phyloP scores from a whole-genome alignment of 2,113 vertebrate species.

The Sceloporus undulatus region DNA sequence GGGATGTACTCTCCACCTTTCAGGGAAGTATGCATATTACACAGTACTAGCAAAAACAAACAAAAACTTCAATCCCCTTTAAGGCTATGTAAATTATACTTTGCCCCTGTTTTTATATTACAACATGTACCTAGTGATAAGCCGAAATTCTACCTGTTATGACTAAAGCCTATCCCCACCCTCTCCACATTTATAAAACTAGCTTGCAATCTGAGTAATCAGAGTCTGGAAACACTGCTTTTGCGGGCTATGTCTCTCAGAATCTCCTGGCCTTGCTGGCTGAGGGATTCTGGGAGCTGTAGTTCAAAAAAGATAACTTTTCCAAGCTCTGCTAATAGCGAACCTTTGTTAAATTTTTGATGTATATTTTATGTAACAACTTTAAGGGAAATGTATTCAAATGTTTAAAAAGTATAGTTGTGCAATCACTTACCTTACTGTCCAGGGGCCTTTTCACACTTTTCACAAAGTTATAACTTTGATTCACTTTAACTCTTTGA shows the following conservation, averaged over 20 bases:
- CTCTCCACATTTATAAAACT: background rate
- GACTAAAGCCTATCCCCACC: background rate
- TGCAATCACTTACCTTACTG: too few species aligned
- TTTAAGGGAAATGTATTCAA: too few species aligned
- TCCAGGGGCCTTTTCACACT: too few species aligned
- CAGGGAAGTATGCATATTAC: background rate
- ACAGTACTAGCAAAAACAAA: background rate
- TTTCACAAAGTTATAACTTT: too few species aligned
- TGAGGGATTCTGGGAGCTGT: background rate
- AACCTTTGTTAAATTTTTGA: too few species aligned
- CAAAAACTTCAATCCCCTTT: background rate
- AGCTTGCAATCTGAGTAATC: background rate
- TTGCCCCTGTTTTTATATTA: background rate
- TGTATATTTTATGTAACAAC: too few species aligned
- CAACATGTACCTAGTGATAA: slow-evolving; percentile 8
- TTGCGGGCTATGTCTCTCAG: background rate
- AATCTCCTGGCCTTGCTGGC: background rate
- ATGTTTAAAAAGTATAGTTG: too few species aligned
- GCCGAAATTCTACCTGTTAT: background rate
- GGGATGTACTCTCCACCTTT: background rate
- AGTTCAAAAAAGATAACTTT: background rate
- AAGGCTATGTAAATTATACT: background rate
- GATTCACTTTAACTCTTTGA: too few species aligned
- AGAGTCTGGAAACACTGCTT: too few species aligned
- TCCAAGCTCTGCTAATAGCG: too few species aligned